Evolutionary conservation across 1,140 invertebrate genomes (phyloP), one percentile per base, ranked within the genome.

Genomic region (Apis dorsata): DNA sequence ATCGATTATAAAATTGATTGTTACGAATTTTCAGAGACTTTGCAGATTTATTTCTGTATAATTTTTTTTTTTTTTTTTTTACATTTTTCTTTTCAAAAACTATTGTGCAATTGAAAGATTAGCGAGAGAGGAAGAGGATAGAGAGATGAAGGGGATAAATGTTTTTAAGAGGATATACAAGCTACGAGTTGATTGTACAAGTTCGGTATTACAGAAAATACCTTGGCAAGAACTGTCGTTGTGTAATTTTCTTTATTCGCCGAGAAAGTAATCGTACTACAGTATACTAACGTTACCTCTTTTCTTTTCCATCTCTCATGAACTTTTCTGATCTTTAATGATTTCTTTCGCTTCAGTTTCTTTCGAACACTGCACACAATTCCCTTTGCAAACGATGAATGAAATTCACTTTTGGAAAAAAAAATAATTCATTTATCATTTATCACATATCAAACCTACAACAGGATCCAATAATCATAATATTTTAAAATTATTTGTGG

Each of bases 251-350:
- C 65, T 19, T 65, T 69, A n/a, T 34, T 65, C 15, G 76, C 34
- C n/a, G 49, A 44, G 53, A 57, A 69, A 44, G 76, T 78, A 78
- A 78, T 78, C 76, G 65, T 69, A 13, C 53, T 53, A 8, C 76
- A 2, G 24, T 34, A 3, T 34, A 28, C 63, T 62, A 24, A 62
- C 60, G 24, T 8, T 15, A 28, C 63, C 28, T 65, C 63, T 28
- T 65, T 65, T 65, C 63, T 49, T 66, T 77, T 77, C 15, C 34
- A 74, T 24, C 28, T 59, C 13, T 21, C 55, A n/a, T 24, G 28
- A 59, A 59, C 72, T 60, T 44, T 55, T 13, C 17, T 55, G n/a
- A n/a, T 9, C 72, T 74, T 44, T 59, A 74, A 74, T 57, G 28
- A 74, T 74, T 59, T 34, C 72, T 19, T 66, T 44, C 55, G 28